Conservation (phyloP, 2,113 vertebrate species). For the Podarcis raffonei region DNA sequence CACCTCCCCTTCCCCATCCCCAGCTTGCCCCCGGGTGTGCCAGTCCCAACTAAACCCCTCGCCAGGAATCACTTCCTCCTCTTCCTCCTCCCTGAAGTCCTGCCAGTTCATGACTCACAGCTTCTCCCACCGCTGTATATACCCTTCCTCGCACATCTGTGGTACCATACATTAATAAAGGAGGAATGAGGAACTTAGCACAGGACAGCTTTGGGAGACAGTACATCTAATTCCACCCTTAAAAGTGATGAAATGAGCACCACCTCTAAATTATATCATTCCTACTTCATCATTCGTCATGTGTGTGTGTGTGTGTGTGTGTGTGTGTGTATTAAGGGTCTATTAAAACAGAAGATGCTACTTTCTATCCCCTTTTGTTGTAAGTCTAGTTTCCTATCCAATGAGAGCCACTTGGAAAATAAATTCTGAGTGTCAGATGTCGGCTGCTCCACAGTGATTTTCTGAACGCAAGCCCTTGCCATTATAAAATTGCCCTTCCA, state of each 20-base stretch:
- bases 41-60: too few species aligned
- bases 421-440: slow-evolving; percentile 59
- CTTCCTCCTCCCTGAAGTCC: too few species aligned
- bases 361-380: slow-evolving; percentile 43
- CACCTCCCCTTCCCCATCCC: too few species aligned
- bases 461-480: slow-evolving; percentile 61
- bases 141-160: not conserved
- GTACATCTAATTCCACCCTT: not conserved
- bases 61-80: too few species aligned
- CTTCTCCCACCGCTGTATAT: not conserved
- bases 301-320: not conserved
- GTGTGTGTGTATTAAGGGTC: not conserved
- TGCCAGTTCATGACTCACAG: too few species aligned
- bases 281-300: slow-evolving; percentile 20
- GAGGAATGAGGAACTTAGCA: too few species aligned
- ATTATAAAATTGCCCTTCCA: slow-evolving; percentile 65
- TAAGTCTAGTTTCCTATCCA: slow-evolving; percentile 48
- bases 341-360: slow-evolving; percentile 42
- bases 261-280: not conserved
- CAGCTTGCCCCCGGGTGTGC: too few species aligned
- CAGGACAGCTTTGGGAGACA: not conserved
- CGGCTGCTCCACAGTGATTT: slow-evolving; percentile 45
- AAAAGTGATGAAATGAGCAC: too few species aligned
- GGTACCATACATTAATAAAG: not conserved
- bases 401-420: slow-evolving; percentile 56